Evolutionary conservation across 2,113 vertebrate species (phyloP).

Genomic region (Halcyon malimbica): DNA sequence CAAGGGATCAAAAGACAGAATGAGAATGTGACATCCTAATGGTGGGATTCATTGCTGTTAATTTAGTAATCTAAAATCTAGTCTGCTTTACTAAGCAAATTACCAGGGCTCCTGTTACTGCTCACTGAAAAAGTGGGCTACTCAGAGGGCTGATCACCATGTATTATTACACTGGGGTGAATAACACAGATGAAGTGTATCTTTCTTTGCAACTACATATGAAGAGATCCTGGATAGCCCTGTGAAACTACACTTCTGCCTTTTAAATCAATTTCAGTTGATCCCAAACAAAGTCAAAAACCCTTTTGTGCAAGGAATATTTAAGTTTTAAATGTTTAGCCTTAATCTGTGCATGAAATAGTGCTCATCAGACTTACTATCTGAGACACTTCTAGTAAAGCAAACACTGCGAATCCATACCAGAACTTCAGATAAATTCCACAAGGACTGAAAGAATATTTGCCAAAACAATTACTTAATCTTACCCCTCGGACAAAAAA

Average conservation of each 20-base stretch:
- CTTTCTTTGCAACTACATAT: background rate
- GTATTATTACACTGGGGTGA: background rate
- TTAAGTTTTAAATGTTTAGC: background rate
- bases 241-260: background rate
- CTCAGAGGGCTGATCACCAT: background rate
- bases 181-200: background rate
- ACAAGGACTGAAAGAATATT: background rate
- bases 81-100: background rate
- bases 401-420: background rate
- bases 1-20: background rate
- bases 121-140: background rate
- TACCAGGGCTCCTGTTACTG: background rate
- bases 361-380: background rate
- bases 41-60: background rate
- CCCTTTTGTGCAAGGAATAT: background rate
- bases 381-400: background rate
- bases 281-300: background rate
- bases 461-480: background rate
- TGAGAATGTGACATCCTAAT: background rate
- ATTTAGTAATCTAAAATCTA: background rate
- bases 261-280: background rate
- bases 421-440: background rate
- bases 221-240: background rate
- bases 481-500: background rate
- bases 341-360: background rate